Conservation (phyloP, 2,113 vertebrate species). For the Protobothrops flavoviridis region DNA sequence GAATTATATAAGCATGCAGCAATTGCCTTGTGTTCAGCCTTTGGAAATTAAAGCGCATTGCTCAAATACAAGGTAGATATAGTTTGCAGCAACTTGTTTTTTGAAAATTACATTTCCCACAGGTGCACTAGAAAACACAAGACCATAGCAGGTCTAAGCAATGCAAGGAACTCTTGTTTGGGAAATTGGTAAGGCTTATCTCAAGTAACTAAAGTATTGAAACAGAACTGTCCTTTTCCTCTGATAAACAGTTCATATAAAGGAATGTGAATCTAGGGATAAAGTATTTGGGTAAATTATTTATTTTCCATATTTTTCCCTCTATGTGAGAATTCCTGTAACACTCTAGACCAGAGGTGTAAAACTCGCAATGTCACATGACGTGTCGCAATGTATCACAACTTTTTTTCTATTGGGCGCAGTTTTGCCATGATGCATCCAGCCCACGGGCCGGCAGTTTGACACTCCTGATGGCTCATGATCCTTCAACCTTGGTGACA, state of each 20-base stretch:
- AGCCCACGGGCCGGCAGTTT: too few relatives aligned
- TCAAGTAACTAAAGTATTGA: constrained; percentile 51
- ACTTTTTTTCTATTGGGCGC: too few relatives aligned
- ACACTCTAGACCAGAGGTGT: background rate
- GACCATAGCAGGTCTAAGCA: constrained; percentile 67
- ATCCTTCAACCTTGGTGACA: background rate
- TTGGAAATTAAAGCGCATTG: constrained; percentile 59
- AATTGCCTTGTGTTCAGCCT: constrained; percentile 57
- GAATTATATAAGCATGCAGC: constrained; percentile 67
- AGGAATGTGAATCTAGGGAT: background rate
- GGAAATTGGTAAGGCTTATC: constrained; percentile 51
- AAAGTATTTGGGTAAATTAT: background rate
- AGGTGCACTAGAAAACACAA: constrained; percentile 59
- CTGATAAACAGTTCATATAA: background rate
- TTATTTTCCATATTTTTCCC: background rate
- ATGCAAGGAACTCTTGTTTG: constrained; percentile 47
- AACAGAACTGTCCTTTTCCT: constrained; percentile 43
- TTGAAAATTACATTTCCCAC: constrained; percentile 46
- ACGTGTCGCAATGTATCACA: too few relatives aligned
- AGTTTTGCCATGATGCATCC: too few relatives aligned
- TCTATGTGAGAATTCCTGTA: background rate
- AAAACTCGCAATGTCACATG: too few relatives aligned
- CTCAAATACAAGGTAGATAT: constrained; percentile 65
- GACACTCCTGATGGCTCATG: background rate
- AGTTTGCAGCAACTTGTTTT: constrained; percentile 57